Conservation (phyloP, 2,113 vertebrate genomes). For the Helogale parvula region DNA sequence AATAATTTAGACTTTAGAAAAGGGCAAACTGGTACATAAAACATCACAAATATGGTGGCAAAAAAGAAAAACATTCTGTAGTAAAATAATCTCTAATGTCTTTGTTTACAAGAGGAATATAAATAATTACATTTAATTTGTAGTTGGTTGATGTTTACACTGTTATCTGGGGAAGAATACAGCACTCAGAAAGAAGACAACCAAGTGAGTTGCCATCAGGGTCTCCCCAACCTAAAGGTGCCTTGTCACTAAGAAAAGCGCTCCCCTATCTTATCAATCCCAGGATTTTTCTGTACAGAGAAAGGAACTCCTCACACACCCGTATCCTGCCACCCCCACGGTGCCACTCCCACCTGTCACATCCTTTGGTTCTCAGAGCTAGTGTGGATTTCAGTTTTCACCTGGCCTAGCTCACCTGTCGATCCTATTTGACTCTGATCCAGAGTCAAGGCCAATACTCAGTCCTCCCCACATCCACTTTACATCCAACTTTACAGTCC, state of each 20-base stretch:
- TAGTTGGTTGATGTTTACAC: background rate
- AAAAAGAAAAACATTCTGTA: background rate
- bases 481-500: background rate
- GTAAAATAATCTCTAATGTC: background rate
- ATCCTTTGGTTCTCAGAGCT: background rate
- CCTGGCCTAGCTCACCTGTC: background rate
- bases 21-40: background rate
- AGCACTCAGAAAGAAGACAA: background rate
- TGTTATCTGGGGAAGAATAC: background rate
- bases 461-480: background rate
- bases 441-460: background rate
- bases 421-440: background rate
- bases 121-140: background rate
- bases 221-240: background rate
- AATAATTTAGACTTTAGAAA: background rate
- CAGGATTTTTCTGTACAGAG: background rate
- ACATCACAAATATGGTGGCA: background rate
- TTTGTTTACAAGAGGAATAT: background rate
- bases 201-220: background rate
- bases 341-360: rapidly evolving
- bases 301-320: background rate
- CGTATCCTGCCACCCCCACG: rapidly evolving
- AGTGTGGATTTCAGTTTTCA: background rate
- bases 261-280: background rate
- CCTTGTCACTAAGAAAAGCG: background rate